phyloP scores from a whole-genome alignment of 2,797 vertebrate species.

The Brotula barbata region DNA sequence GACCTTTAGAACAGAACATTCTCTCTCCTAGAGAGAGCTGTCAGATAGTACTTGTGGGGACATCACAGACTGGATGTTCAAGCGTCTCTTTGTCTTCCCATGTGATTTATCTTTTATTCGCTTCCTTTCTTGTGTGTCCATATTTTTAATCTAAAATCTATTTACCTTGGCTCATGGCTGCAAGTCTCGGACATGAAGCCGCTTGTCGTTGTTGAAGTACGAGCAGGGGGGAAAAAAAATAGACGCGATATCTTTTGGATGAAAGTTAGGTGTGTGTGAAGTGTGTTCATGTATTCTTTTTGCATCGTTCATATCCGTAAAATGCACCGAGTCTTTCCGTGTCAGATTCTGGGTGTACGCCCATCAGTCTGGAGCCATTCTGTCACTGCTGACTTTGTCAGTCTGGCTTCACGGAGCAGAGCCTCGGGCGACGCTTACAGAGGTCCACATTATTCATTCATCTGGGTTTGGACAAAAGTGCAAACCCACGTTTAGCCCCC shows the following conservation, averaged over 20 bases:
- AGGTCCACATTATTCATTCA: conserved; percentile 46
- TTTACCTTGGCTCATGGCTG: conserved; percentile 21
- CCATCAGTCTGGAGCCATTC: conserved; percentile 35
- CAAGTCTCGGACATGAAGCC: conserved; percentile 38
- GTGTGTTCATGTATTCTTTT: conserved; percentile 12
- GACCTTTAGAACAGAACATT: conserved; percentile 36
- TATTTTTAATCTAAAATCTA: conserved; percentile 56
- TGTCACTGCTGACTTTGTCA: conserved; percentile 42
- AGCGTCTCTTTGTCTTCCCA: conserved; percentile 24
- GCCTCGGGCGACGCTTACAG: conserved; percentile 30
- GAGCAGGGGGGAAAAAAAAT: conserved; percentile 7
- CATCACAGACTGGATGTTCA: conserved; percentile 33
- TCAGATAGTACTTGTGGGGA: conserved; percentile 23
- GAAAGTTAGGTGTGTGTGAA: background rate
- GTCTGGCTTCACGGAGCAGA: conserved; percentile 21
- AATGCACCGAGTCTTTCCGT: no score
- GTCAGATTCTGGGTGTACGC: conserved; percentile 24
- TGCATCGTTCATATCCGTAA: conserved; percentile 13
- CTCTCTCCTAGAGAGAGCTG: conserved; percentile 36
- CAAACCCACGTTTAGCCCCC: conserved; percentile 31
- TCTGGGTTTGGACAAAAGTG: conserved; percentile 42
- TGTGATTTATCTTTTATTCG: conserved; percentile 39
- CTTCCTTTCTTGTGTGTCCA: conserved; percentile 36
- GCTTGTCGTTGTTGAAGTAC: no score
- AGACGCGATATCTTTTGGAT: no score